phyloP scores from a whole-genome alignment of 2,797 vertebrate species.

The Denticeps clupeoides region DNA sequence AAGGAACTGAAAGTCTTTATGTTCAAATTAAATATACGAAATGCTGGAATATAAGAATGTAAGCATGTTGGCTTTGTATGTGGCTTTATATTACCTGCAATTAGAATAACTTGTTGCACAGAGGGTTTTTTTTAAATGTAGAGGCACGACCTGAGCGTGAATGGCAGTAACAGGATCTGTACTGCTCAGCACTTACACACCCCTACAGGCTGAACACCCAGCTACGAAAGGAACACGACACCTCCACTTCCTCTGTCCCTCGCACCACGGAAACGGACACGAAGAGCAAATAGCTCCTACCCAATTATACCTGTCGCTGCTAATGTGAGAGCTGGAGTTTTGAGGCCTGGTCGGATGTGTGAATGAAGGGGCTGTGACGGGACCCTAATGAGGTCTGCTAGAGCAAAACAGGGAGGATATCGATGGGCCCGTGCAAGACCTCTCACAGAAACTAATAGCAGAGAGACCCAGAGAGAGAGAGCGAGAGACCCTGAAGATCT shows the following conservation, averaged over 20 bases:
- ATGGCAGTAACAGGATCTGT: too few species aligned
- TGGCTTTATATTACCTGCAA: too few species aligned
- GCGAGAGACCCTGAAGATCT: too few species aligned
- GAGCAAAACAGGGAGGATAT: neutral
- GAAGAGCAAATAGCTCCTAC: neutral
- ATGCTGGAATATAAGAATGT: too few species aligned
- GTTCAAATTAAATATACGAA: too few species aligned
- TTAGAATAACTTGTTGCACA: too few species aligned
- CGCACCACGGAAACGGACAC: neutral
- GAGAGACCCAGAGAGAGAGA: neutral
- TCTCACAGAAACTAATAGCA: neutral
- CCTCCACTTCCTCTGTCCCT: neutral
- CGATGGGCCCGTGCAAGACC: neutral
- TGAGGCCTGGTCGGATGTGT: neutral
- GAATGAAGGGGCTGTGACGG: neutral
- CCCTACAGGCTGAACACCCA: neutral
- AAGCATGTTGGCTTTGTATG: too few species aligned
- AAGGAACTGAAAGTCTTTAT: too few species aligned
- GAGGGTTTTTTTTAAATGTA: too few species aligned
- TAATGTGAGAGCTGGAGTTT: neutral
- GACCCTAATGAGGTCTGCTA: constrained; percentile 1
- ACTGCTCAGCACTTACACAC: too few species aligned
- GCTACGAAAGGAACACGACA: constrained; percentile 2
- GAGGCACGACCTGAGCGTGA: too few species aligned
- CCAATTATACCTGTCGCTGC: constrained; percentile 7